Evolutionary conservation across 2,113 vertebrate genomes (phyloP).

Genomic region (Empidonax traillii): DNA sequence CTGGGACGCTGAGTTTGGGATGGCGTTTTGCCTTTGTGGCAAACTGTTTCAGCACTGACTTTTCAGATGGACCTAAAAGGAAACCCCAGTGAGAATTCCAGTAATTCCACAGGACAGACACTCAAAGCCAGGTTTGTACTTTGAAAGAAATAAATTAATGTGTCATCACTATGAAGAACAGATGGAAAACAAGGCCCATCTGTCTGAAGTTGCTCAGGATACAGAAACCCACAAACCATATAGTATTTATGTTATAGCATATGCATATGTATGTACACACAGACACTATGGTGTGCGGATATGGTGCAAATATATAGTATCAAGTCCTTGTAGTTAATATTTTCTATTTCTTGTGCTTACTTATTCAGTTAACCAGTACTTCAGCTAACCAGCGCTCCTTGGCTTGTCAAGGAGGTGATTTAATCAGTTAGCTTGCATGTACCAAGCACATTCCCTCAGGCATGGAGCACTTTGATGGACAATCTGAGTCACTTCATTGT

Average conservation of each 20-base stretch:
- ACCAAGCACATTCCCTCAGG: not conserved
- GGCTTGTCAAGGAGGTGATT: constrained; percentile 29
- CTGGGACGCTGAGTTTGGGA: not conserved
- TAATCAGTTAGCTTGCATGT: not conserved
- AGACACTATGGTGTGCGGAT: not conserved
- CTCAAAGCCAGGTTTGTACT: not conserved
- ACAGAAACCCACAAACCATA: not conserved
- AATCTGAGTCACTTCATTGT: not conserved
- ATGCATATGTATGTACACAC: not conserved
- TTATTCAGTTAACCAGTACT: not conserved
- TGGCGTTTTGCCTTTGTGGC: not conserved
- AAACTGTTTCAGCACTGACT: rapidly evolving
- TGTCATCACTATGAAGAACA: not conserved
- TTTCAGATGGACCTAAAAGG: not conserved
- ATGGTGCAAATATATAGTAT: not conserved
- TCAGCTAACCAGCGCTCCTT: not conserved
- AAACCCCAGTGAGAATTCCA: not conserved
- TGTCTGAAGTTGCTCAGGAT: not conserved
- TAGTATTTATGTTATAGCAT: not conserved
- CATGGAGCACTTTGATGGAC: not conserved
- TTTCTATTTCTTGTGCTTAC: not conserved
- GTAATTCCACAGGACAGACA: not conserved
- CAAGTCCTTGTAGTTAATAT: not conserved
- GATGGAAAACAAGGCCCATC: not conserved
- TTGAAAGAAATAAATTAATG: not conserved